Percentiles rank a stretch among this genome's conserved stretches.
These are phyloP conservation scores for Florisuga fusca DNA, from an alignment of 2,797 vertebrate genomes.

Conservation along the genomic window DNA sequence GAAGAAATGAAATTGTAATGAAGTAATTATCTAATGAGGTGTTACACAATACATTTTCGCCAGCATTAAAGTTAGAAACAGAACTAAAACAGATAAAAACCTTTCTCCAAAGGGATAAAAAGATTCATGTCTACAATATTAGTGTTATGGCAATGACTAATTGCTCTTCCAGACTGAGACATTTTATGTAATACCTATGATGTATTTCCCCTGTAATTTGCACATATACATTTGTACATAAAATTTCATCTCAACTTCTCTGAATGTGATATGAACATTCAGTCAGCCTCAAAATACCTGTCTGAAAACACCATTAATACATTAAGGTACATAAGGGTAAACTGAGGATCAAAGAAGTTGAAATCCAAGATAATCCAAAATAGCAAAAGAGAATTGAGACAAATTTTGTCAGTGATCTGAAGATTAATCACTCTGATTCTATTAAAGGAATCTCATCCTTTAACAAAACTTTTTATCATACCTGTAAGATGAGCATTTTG, in stretches of 20 bases:
- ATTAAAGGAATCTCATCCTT: background rate
- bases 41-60: background rate
- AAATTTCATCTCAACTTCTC: background rate
- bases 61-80: background rate
- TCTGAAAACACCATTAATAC: background rate
- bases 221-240: background rate
- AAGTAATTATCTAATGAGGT: slow-evolving; percentile 62
- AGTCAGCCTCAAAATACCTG: background rate
- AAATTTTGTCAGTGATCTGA: background rate
- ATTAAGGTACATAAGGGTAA: background rate
- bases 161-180: background rate
- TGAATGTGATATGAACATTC: background rate
- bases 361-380: background rate
- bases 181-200: background rate
- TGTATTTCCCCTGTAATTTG: background rate
- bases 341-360: background rate
- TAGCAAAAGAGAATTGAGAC: background rate
- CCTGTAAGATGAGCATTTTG: background rate
- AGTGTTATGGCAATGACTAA: background rate
- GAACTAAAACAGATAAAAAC: background rate
- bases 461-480: background rate
- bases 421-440: background rate
- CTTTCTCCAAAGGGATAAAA: background rate
- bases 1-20: slow-evolving; percentile 52
- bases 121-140: background rate